A percentile compares a stretch with the other conserved stretches of the same genome.
Conservation (phyloP, 2,888 invertebrate genomes). For the Mesorhabditis sp. region DNA sequence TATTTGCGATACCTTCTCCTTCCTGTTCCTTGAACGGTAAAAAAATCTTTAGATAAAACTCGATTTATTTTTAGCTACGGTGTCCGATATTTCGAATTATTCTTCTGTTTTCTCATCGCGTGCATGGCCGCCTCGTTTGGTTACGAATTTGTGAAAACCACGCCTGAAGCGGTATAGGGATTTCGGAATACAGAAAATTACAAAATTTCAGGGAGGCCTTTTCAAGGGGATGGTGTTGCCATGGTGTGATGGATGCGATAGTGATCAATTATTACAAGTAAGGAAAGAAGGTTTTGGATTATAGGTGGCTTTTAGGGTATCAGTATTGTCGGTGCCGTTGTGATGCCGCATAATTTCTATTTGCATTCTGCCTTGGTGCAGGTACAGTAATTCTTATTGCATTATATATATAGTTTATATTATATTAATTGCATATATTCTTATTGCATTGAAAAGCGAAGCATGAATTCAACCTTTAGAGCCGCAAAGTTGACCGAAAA, state of each 20-base stretch:
- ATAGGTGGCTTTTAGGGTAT: conserved; percentile 56
- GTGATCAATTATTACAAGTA: conserved; percentile 64
- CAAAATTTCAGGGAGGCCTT: conserved; percentile 68
- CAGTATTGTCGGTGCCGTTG: conserved; percentile 78
- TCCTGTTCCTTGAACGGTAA: conserved; percentile 75
- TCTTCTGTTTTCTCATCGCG: conserved; percentile 77
- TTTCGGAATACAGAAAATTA: background rate
- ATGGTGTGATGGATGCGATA: conserved; percentile 73
- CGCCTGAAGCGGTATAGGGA: conserved; percentile 29
- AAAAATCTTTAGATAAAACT: no score
- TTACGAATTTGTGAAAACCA: conserved; percentile 61
- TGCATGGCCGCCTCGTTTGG: conserved; percentile 85
- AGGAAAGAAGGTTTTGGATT: background rate
- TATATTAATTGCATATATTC: background rate
- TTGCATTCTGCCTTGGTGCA: conserved; percentile 84
- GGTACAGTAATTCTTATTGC: conserved; percentile 65
- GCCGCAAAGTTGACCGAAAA: conserved; percentile 75
- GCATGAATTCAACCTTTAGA: conserved; percentile 62
- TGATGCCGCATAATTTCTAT: conserved; percentile 88
- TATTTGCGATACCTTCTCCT: conserved; percentile 79
- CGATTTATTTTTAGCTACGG: conserved; percentile 64
- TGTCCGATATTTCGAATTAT: conserved; percentile 73
- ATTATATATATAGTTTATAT: background rate
- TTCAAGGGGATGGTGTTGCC: conserved; percentile 76
- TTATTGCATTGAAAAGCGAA: background rate